phyloP scores from a whole-genome alignment of 2,888 invertebrate genomes.

The Pristionchus exspectatus region DNA sequence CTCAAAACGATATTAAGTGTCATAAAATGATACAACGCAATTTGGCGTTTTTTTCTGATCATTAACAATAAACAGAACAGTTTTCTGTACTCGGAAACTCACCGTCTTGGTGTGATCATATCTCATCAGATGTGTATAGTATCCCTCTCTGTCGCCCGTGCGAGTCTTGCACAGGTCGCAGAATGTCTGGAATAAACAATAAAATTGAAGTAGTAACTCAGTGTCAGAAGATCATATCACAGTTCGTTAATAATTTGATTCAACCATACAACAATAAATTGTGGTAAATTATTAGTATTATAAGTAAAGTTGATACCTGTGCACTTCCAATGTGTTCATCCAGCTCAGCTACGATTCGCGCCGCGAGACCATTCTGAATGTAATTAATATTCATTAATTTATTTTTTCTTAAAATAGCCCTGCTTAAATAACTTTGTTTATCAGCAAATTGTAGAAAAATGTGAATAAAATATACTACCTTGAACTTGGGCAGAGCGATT shows the following conservation, averaged over 20 bases:
- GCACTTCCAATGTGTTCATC: not conserved
- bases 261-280: not conserved
- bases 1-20: no score
- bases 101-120: not conserved
- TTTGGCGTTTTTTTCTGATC: no score
- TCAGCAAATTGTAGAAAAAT: not conserved
- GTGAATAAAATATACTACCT: not conserved
- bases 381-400: not conserved
- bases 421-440: not conserved
- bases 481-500: not conserved
- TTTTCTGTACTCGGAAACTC: not conserved
- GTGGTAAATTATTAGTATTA: no score
- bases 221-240: no score
- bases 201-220: no score
- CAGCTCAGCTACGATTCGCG: not conserved
- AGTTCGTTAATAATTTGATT: no score
- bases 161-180: not conserved
- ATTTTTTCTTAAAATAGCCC: not conserved
- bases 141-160: not conserved
- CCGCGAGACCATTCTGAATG: not conserved
- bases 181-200: not conserved
- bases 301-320: not conserved
- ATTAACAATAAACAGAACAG: not conserved
- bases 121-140: not conserved
- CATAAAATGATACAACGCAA: no score